Percentiles rank a stretch among this genome's conserved stretches.
Conservation (phyloP, 1,140 invertebrate genomes). For the Ditylenchus dipsaci region DNA sequence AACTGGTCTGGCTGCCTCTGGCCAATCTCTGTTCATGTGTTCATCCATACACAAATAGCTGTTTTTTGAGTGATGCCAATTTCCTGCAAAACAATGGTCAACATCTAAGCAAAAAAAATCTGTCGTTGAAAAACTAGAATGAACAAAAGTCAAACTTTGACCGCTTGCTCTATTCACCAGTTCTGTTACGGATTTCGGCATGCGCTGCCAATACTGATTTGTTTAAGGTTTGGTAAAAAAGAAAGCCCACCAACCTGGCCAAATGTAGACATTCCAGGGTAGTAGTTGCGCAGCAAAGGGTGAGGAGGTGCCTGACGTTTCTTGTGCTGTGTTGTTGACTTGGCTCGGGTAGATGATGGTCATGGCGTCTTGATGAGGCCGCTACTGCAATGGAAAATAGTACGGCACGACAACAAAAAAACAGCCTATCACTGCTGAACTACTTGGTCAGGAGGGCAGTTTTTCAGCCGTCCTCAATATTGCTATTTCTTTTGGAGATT, state of each 20-base stretch:
- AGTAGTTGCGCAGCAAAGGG: neutral
- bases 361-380: neutral
- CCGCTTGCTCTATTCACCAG: too few relatives aligned
- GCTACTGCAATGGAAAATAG: neutral
- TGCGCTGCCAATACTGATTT: too few relatives aligned
- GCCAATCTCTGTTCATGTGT: conserved; percentile 2
- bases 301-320: neutral
- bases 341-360: neutral
- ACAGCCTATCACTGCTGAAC: neutral
- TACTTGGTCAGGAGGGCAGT: conserved; percentile 20
- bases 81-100: too few relatives aligned
- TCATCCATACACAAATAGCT: conserved; percentile 2
- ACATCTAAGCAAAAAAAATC: too few relatives aligned
- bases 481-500: neutral
- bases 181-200: too few relatives aligned
- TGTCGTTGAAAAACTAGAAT: too few relatives aligned
- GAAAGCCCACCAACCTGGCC: neutral
- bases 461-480: conserved; percentile 2
- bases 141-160: too few relatives aligned
- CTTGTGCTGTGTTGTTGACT: neutral
- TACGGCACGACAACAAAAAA: neutral
- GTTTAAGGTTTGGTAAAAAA: too few relatives aligned
- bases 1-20: conserved; percentile 18
- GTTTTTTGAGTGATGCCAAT: too few relatives aligned
- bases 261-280: neutral